Evolutionary conservation across 2,888 invertebrate genomes (phyloP), one percentile per base, ranked within the genome.

Genomic region (Lepidochitona cinerea): DNA sequence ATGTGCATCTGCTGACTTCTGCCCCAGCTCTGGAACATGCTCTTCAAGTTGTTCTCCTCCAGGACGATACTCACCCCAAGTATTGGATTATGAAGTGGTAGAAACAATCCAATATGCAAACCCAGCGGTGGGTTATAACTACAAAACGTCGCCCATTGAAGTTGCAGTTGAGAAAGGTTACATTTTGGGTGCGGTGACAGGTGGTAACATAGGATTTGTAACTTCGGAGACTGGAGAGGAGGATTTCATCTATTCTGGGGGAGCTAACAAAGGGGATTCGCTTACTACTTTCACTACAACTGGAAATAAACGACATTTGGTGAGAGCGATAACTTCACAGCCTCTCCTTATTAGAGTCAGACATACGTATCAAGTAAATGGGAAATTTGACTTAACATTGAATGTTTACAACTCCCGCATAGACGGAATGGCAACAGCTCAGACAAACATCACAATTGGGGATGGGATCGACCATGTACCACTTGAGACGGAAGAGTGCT

Each of bases 381-480:
- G 59, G 5, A n/a, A 18, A n/a, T 35, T 54, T 9, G 29, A 5
- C 6, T 41, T 73, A 18, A 7, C 9, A 4, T 23, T 70, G 32
- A 53, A 37, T 12, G 65, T 73, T 4, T 4, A 32, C 1, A 72
- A 66, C 59, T 64, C 1, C 0, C 14, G 14, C 4, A 52, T 37
- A 14, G 6, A 5, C 52, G 59, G 29, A 0, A 23, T 52, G n/a
- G 73, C 64, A 1, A 26, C 35, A 7, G 41, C 53, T 9, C 74
- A 26, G 14, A 35, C 75, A 23, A 53, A 9, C 12, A 74, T 85
- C 4, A 64, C 54, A 1, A 82, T 86, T 0, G 72, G 82, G 6
- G 84, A 85, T 64, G 88, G 87, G 0, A 84, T 89, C 18, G 83
- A 88, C 78, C 72, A 70, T n/a, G 78, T 84, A n/a, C 76, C 80